Evolutionary conservation across 2,113 vertebrate genomes (phyloP).

Genomic region (Cryptomyrus ogoouensis): DNA sequence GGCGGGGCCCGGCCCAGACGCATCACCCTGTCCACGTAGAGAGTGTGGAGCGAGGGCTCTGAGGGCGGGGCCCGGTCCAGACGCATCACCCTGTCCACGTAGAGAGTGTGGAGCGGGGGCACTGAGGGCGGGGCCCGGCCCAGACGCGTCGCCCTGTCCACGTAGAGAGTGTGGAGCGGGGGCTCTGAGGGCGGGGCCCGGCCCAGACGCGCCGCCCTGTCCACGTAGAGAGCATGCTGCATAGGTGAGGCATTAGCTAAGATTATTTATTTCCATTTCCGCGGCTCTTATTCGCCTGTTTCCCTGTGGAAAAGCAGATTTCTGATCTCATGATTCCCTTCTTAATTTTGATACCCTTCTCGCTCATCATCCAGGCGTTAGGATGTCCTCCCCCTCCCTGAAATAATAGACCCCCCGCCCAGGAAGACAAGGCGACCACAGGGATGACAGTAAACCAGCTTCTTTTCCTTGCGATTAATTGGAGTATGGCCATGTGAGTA

Average conservation of each 20-base stretch:
- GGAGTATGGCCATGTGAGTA: constrained; percentile 85
- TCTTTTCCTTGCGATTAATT: constrained; percentile 82
- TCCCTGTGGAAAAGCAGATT: constrained; percentile 87
- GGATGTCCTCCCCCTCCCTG: constrained; percentile 56
- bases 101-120: constrained; percentile 52
- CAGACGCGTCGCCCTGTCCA: constrained; percentile 56
- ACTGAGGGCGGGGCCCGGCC: too few relatives aligned
- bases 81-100: constrained; percentile 63
- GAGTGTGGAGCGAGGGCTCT: constrained; percentile 6
- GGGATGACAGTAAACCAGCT: constrained; percentile 85
- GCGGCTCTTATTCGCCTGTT: constrained; percentile 76
- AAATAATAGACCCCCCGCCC: constrained; percentile 85
- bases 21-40: constrained; percentile 48
- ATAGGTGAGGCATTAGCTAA: constrained; percentile 88
- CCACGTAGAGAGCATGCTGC: constrained; percentile 72
- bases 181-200: constrained; percentile 40
- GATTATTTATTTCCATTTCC: constrained; percentile 91
- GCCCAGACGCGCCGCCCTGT: constrained; percentile 39
- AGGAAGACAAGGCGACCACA: constrained; percentile 79
- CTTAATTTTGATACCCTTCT: constrained; percentile 91
- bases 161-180: constrained; percentile 57
- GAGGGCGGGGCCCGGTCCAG: too few relatives aligned
- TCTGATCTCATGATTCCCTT: constrained; percentile 87
- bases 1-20: too few relatives aligned
- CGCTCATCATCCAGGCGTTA: constrained; percentile 90